These are phyloP conservation scores for Myotis brandtii DNA, from an alignment of 2,113 vertebrate species.

Conservation along the genomic window DNA sequence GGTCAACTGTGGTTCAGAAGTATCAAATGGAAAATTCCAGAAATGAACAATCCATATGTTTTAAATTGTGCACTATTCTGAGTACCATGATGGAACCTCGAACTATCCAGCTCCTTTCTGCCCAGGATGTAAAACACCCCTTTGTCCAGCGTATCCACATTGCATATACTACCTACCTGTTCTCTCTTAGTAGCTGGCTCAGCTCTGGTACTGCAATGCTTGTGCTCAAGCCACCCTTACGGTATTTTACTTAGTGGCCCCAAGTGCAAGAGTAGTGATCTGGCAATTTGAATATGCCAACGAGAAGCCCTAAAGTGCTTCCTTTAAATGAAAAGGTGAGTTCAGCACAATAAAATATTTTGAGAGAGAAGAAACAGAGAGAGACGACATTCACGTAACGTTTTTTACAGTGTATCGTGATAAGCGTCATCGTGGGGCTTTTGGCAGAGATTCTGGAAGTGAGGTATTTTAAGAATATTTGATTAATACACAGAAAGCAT, in stretches of 20 bases:
- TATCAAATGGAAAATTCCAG: neutral
- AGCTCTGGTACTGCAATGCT: neutral
- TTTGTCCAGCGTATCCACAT: neutral
- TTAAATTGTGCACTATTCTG: neutral
- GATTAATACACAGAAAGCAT: neutral
- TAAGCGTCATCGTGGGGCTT: neutral
- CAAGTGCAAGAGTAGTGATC: neutral
- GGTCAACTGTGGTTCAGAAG: neutral
- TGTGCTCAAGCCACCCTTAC: neutral
- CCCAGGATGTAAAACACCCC: neutral
- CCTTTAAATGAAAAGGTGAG: neutral
- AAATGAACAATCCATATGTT: neutral
- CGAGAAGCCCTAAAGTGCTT: neutral
- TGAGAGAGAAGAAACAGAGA: neutral
- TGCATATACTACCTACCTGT: neutral
- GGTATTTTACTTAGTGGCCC: neutral
- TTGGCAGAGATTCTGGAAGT: neutral
- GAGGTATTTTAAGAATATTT: neutral
- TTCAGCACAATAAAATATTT: neutral
- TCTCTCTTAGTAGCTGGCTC: neutral
- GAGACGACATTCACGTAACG: neutral
- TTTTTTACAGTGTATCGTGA: neutral
- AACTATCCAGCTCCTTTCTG: neutral
- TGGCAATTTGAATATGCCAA: neutral
- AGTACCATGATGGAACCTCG: neutral